Evolutionary conservation across 2,113 vertebrate species (phyloP), one percentile per base, ranked within the genome.

Genomic region (Cariama cristata): DNA sequence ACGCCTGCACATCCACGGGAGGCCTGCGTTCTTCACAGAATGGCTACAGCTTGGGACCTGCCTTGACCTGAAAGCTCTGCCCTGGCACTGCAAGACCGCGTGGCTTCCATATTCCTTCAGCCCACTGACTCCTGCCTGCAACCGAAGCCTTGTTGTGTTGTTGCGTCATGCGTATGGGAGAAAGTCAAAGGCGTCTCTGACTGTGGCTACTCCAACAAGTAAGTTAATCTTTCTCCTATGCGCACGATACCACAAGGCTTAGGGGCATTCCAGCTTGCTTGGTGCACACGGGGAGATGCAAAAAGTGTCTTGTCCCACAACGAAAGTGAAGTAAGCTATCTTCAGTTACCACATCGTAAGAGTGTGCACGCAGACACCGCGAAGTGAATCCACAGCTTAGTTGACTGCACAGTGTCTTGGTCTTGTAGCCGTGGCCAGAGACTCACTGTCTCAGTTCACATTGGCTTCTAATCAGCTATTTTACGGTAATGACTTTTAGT

Each of bases 401-500:
- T 8, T 76, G 68, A 3, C 73, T n/a, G 27, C 38, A 21, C 0
- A 0, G 7, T 68, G 72, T n/a, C 83, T 63, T 84, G 80, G 63
- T 63, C 80, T 10, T 6, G 17, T 42, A 58, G 67, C 80, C 67
- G 11, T 30, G 66, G 69, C 84, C 84, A 69, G 81, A 58, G 80
- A 14, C 69, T 91, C 86, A 52, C 42, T 45, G 50, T 85, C 86
- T 94, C 89, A 55, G 20, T 81, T 87, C 86, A 50, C 69, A 2
- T 11, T 72, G 77, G 69, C 40, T 66, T 76, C 91, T 82, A 55
- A 91, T 73, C 93, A 94, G 73, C 86, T 90, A 72, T 69, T 95
- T 96, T 95, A 95, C 62, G 11, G 94, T 96, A 96, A 96, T 87
- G 74, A 47, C 93, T 97, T 93, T 38, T 74, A 96, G 84, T 95